Conservation (phyloP, 2,888 invertebrate genomes). For the Habrosyne pyritoides region DNA sequence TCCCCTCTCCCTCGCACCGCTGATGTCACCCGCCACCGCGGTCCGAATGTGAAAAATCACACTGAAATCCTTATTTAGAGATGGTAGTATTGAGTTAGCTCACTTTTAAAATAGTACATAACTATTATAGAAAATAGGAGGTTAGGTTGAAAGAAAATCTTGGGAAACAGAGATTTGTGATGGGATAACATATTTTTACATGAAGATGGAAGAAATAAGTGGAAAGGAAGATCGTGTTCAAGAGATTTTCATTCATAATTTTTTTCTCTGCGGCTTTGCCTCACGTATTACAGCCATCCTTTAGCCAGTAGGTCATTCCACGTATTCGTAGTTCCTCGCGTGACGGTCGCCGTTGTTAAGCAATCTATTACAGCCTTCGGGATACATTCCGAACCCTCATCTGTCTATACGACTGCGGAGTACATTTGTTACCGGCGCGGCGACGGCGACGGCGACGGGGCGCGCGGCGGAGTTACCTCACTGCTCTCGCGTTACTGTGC, state of each 20-base stretch:
- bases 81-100: not conserved
- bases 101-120: not conserved
- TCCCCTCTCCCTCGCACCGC: slow-evolving; percentile 6
- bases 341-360: not conserved
- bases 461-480: not conserved
- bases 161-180: not conserved
- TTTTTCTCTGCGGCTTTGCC: not conserved
- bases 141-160: not conserved
- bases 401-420: slow-evolving; percentile 1
- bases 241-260: not conserved
- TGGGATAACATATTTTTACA: no score
- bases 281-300: not conserved
- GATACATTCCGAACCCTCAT: slow-evolving; percentile 4
- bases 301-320: slow-evolving; percentile 4
- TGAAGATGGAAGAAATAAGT: no score
- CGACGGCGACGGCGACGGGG: no score
- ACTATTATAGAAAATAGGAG: no score
- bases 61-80: slow-evolving; percentile 24
- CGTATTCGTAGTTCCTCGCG: not conserved
- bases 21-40: not conserved
- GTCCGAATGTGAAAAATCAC: slow-evolving; percentile 27
- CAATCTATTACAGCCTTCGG: slow-evolving; percentile 3
- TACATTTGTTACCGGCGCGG: not conserved
- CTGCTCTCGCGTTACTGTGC: slow-evolving; percentile 2
- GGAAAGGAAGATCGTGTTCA: no score